Percentiles rank a stretch among this genome's conserved stretches.
phyloP scores from a whole-genome alignment of 2,888 invertebrate species.

The Portevinia maculata region DNA sequence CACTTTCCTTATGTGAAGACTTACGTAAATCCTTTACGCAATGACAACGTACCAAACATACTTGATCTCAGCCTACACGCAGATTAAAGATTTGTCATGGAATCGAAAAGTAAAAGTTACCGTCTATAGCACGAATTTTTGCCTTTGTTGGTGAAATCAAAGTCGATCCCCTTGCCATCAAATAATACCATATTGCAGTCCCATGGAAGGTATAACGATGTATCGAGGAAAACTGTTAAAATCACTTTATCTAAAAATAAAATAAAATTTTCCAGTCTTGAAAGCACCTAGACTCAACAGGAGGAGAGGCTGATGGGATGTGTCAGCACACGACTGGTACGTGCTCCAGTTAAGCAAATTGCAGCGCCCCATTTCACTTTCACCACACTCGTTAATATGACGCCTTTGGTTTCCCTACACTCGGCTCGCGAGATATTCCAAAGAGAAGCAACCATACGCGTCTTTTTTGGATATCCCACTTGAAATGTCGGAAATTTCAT shows the following conservation, averaged over 20 bases:
- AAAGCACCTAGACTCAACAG: too few species aligned
- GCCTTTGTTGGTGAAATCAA: slow-evolving; percentile 9
- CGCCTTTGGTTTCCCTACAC: slow-evolving; percentile 39
- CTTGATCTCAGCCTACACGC: background rate
- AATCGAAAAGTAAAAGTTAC: slow-evolving; percentile 36
- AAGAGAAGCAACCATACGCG: background rate
- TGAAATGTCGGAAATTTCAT: slow-evolving; percentile 40
- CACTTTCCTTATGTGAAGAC: slow-evolving; percentile 17
- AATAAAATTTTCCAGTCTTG: slow-evolving; percentile 37
- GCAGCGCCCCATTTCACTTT: slow-evolving; percentile 35
- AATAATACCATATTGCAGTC: background rate
- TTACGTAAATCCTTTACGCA: slow-evolving; percentile 38
- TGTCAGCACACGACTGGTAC: slow-evolving; percentile 58
- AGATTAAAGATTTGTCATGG: slow-evolving; percentile 22
- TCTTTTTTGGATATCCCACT: slow-evolving; percentile 33
- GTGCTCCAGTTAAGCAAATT: slow-evolving; percentile 47
- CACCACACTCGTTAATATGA: slow-evolving; percentile 31
- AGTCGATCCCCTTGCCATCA: background rate
- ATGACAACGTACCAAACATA: background rate
- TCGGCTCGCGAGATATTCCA: background rate
- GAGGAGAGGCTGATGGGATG: background rate
- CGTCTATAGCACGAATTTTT: background rate
- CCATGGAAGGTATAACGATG: slow-evolving; percentile 21
- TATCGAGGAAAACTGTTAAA: slow-evolving; percentile 34
- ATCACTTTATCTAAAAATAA: slow-evolving; percentile 33